Evolutionary conservation across 2,113 vertebrate genomes (phyloP).

Genomic region (Jacana jacana): DNA sequence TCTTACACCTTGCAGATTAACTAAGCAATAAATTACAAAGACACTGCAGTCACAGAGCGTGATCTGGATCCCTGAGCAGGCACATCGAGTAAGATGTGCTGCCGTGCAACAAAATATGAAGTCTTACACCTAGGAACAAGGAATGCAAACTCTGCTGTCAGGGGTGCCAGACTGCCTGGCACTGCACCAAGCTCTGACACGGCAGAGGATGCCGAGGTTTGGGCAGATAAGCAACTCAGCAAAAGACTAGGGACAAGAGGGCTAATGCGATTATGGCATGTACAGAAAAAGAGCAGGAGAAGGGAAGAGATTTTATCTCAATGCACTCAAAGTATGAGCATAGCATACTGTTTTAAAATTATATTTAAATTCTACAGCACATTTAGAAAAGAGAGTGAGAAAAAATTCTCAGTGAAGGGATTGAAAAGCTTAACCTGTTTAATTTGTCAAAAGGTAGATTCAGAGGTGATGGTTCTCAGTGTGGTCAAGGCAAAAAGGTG

Average conservation of each 20-base stretch:
- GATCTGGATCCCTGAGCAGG: neutral
- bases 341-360: neutral
- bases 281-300: neutral
- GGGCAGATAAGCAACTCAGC: neutral
- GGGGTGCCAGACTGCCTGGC: neutral
- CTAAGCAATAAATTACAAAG: neutral
- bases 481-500: neutral
- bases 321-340: neutral
- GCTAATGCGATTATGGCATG: neutral
- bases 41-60: accelerated
- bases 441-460: neutral
- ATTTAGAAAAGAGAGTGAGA: neutral
- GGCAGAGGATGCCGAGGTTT: neutral
- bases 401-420: neutral
- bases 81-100: neutral
- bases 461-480: neutral
- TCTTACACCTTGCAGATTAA: neutral
- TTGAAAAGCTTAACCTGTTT: neutral
- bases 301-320: neutral
- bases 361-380: neutral
- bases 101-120: neutral
- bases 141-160: neutral
- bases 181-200: neutral
- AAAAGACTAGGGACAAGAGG: neutral
- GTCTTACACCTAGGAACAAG: neutral